These are phyloP conservation scores for Lutraria rhynchaena DNA, from an alignment of 1,140 invertebrate species.

Conservation along the genomic window DNA sequence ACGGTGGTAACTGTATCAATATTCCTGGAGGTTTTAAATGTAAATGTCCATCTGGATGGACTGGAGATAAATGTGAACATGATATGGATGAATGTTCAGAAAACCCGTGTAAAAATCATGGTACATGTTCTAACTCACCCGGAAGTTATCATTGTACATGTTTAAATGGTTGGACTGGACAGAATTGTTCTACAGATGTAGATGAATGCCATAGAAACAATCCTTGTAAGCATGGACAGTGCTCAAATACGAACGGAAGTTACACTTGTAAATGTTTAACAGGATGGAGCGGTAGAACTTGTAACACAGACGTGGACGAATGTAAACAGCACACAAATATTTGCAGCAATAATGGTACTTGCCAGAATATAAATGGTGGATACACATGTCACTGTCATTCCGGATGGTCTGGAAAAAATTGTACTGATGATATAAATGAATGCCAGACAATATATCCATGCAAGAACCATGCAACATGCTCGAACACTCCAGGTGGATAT, in stretches of 20 bases:
- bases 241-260: not conserved
- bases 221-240: not conserved
- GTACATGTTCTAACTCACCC: not conserved
- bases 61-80: slow-evolving; percentile 30
- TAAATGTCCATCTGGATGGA: slow-evolving; percentile 40
- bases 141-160: not conserved
- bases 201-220: not conserved
- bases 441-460: not conserved
- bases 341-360: slow-evolving; percentile 7
- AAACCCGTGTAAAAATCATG: not conserved
- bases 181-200: not conserved
- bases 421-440: slow-evolving; percentile 17
- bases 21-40: slow-evolving; percentile 26
- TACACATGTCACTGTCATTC: slow-evolving; percentile 4
- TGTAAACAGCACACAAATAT: not conserved
- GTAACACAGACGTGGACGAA: slow-evolving; percentile 32
- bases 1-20: slow-evolving; percentile 14
- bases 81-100: slow-evolving; percentile 25
- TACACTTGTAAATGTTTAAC: slow-evolving; percentile 32
- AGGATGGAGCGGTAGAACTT: slow-evolving; percentile 32
- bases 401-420: not conserved
- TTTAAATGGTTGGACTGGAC: not conserved
- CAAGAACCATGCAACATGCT: not conserved
- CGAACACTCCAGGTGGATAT: slow-evolving; percentile 1
- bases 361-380: not conserved